These are phyloP conservation scores for Meleagris gallopavo DNA, from an alignment of 2,113 vertebrate species.

Conservation along the genomic window DNA sequence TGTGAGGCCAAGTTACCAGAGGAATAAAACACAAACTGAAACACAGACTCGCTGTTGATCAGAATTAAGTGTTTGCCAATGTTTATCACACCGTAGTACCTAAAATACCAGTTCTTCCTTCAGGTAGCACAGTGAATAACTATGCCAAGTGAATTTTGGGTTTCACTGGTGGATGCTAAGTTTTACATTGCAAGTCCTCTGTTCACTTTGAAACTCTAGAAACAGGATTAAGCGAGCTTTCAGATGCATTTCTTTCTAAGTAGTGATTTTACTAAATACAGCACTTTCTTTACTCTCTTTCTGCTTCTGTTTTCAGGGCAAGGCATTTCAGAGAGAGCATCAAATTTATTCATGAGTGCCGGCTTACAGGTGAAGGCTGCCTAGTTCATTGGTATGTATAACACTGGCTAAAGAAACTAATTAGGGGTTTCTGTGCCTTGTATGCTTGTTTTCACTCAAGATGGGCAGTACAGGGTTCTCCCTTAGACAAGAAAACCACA, in stretches of 20 bases:
- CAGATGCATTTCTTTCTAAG: constrained; percentile 2
- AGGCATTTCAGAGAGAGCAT: constrained; percentile 96
- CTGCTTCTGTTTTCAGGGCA: constrained; percentile 77
- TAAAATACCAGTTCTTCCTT: not conserved
- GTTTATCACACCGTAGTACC: not conserved
- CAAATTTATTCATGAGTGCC: constrained; percentile 92
- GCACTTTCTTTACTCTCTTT: constrained; percentile 42
- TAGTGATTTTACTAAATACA: constrained; percentile 44
- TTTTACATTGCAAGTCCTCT: not conserved
- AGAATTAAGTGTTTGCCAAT: not conserved
- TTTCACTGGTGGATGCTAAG: not conserved
- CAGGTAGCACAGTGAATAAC: not conserved
- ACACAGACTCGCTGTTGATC: not conserved
- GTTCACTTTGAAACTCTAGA: constrained; percentile 35
- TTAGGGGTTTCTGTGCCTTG: not conserved
- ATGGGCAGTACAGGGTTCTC: too few species aligned
- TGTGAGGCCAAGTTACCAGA: not conserved
- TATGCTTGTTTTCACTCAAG: not conserved
- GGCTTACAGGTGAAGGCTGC: constrained; percentile 89
- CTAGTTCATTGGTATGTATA: constrained; percentile 91
- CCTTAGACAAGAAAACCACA: too few species aligned
- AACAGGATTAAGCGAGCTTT: not conserved
- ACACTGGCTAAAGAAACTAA: not conserved
- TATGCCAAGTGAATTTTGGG: not conserved
- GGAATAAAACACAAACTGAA: not conserved